Percentiles rank a stretch among this genome's conserved stretches.
Conservation (phyloP, 2,113 vertebrate genomes). For the Scatophagus argus region DNA sequence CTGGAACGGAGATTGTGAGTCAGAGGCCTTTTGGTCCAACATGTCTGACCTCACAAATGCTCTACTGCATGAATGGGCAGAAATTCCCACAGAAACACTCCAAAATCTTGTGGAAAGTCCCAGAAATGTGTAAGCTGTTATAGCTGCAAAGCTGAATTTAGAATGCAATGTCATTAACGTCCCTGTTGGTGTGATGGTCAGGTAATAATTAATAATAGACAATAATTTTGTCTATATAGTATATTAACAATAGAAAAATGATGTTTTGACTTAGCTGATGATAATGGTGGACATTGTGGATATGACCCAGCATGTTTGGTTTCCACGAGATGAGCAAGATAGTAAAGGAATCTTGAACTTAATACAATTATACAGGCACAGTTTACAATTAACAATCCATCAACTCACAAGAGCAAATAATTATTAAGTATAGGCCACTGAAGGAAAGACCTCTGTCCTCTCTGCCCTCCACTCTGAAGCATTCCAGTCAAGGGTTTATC, state of each 20-base stretch:
- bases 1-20: no score
- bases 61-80: no score
- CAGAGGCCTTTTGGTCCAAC: no score
- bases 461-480: constrained; percentile 34
- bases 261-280: background rate
- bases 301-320: background rate
- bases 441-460: constrained; percentile 29
- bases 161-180: no score
- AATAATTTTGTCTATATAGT: no score
- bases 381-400: background rate
- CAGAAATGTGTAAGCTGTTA: no score
- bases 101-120: no score
- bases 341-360: background rate
- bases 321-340: background rate
- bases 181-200: no score
- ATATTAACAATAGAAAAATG: background rate
- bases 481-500: constrained; percentile 64
- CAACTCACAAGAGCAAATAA: background rate
- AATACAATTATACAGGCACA: background rate
- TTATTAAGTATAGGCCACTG: background rate
- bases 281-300: background rate
- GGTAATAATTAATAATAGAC: no score
- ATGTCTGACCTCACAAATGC: no score
- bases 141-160: no score
- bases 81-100: no score